Base-by-base conservation (phyloP, 2,888 invertebrate species). In the Myathropa florea region DNA sequence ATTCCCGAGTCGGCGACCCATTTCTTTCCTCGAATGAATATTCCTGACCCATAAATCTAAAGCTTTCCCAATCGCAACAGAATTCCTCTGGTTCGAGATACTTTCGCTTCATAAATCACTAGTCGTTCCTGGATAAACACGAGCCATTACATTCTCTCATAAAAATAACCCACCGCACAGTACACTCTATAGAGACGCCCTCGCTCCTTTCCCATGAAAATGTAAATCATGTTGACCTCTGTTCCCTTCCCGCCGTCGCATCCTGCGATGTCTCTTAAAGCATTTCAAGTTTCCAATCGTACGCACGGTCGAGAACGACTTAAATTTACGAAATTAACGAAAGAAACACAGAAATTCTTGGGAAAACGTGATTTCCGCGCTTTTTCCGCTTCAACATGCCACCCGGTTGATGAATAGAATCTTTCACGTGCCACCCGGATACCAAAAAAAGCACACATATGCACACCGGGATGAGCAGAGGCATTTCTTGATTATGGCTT, bases 341-440 rank as follows among this genome's bases (percentile, higher is more conserved):
- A 59, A 68, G 39, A 59, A 14, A 46, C 61, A 77, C 68, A 28
- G 36, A 81, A 46, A 4, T 18, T 46, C 46, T 18, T 4, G 24
- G 18, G 64, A 63, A 73, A 82, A 85, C 85, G 85, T 85, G 85
- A 85, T 85, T 73, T 82, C 70, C 70, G 36, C 9, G 77, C 60
- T 24, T 82, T 81, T 85, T 77, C 77, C 77, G 59, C 23, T 55
- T 21, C 18, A 30, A 46, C 57, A 12, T 61, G 64, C 39, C 61
- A 63, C 64, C 59, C 64, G 64, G 33, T 33, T 71, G 33, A 30
- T 14, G 65, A 71, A 60, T 76, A 23, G 68, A 75, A 28, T 68
- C 70, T 61, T 76, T 76, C 84, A 67, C 71, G 71, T 84, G 70
- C 75, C 28, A 60, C 28, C 30, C 24, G 14, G 1, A n/a, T n/a